Evolutionary conservation across 1,140 invertebrate species (phyloP).

Genomic region (Schmidtea mediterranea): DNA sequence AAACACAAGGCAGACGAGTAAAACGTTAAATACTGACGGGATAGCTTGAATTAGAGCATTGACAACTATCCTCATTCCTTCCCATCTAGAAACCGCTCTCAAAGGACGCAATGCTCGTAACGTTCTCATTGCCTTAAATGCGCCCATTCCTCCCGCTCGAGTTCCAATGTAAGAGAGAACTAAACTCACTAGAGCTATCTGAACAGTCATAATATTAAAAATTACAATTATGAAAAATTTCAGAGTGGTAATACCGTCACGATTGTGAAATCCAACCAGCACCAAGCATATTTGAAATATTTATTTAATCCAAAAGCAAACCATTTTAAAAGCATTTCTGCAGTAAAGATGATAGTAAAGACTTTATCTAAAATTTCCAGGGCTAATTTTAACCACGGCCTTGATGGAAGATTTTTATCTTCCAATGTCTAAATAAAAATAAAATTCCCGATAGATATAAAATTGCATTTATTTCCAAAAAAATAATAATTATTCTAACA

Average conservation of each 20-base stretch:
- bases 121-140: constrained; percentile 51
- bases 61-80: constrained; percentile 33
- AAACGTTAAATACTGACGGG: constrained; percentile 43
- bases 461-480: too few relatives aligned
- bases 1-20: constrained; percentile 61
- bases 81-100: too few relatives aligned
- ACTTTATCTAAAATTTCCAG: constrained; percentile 82
- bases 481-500: too few relatives aligned
- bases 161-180: background rate
- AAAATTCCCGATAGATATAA: too few relatives aligned
- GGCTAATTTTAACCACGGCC: constrained; percentile 46
- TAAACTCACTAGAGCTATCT: background rate
- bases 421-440: constrained; percentile 46
- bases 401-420: constrained; percentile 62
- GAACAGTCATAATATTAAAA: background rate
- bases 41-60: too few relatives aligned
- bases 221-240: background rate
- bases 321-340: constrained; percentile 92
- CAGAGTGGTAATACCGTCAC: constrained; percentile 60
- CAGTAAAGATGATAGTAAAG: constrained; percentile 80
- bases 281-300: too few relatives aligned
- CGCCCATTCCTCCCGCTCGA: constrained; percentile 38
- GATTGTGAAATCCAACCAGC: too few relatives aligned
- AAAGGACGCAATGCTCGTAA: constrained; percentile 45
- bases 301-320: constrained; percentile 87